These are phyloP conservation scores for Plodia interpunctella DNA, from an alignment of 1,140 invertebrate species.

Conservation along the genomic window DNA sequence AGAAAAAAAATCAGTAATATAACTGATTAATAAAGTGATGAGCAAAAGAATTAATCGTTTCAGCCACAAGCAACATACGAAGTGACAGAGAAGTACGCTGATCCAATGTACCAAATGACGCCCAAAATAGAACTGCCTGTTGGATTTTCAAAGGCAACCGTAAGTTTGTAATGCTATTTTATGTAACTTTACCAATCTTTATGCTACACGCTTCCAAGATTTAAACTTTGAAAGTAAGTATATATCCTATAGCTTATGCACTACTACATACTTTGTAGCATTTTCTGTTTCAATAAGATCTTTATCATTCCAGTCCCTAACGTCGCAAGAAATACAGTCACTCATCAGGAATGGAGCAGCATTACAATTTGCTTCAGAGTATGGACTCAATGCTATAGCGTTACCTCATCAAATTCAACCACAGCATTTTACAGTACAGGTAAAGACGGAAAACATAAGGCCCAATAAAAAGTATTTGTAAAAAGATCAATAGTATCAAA, in stretches of 20 bases:
- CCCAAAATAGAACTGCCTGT: slow-evolving; percentile 51
- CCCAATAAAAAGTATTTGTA: no score
- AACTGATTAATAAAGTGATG: no score
- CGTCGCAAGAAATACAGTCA: slow-evolving; percentile 77
- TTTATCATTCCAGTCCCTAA: slow-evolving; percentile 55
- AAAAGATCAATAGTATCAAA: no score
- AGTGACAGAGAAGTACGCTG: slow-evolving; percentile 58
- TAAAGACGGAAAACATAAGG: no score
- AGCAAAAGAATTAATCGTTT: slow-evolving; percentile 17
- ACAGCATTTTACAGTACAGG: slow-evolving; percentile 52
- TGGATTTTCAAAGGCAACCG: slow-evolving; percentile 57
- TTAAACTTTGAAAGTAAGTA: no score
- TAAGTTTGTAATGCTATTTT: slow-evolving; percentile 31
- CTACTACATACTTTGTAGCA: no score
- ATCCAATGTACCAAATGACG: slow-evolving; percentile 35
- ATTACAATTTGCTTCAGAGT: slow-evolving; percentile 69
- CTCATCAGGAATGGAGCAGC: slow-evolving; percentile 76
- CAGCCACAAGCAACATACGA: slow-evolving; percentile 56
- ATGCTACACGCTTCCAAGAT: no score
- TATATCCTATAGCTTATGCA: no score
- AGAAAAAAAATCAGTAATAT: no score
- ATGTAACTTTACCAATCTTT: no score
- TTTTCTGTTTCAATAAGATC: background rate
- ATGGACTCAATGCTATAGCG: slow-evolving; percentile 36
- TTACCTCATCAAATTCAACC: slow-evolving; percentile 52